Percentiles rank a stretch among this genome's conserved stretches.
Conservation (phyloP, 2,797 vertebrate genomes). For the Peromyscus attwateri region DNA sequence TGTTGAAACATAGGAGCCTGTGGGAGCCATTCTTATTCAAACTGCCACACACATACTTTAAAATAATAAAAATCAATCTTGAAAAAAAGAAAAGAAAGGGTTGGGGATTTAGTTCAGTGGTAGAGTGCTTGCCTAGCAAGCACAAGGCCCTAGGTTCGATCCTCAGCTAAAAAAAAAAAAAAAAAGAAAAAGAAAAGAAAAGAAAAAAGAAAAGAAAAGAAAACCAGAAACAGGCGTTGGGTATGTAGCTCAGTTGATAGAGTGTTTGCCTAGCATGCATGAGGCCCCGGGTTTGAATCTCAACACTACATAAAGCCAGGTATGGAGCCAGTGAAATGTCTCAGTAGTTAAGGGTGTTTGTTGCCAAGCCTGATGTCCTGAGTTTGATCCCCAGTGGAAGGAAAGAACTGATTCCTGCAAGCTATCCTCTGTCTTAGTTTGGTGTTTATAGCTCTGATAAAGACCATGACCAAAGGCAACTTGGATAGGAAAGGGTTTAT, state of each 20-base stretch:
- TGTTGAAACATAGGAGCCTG: neutral
- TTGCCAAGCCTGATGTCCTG: neutral
- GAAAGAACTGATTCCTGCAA: neutral
- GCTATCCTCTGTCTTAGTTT: neutral
- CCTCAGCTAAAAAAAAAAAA: neutral
- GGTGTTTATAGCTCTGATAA: neutral
- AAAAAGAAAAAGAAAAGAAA: neutral
- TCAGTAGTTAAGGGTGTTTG: too few relatives aligned
- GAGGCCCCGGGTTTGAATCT: neutral
- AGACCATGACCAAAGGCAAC: neutral
- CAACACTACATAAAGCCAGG: neutral
- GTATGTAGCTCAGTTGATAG: neutral
- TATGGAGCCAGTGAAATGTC: too few relatives aligned
- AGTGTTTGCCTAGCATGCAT: neutral
- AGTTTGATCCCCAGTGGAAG: neutral
- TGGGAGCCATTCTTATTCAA: neutral
- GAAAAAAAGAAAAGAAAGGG: neutral
- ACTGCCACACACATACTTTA: neutral
- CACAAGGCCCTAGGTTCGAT: neutral
- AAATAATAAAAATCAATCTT: neutral
- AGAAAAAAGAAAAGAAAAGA: neutral
- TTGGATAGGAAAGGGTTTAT: neutral
- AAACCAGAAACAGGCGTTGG: neutral
- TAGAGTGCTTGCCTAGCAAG: neutral
- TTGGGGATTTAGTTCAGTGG: neutral